Evolutionary conservation across 2,888 invertebrate genomes (phyloP).

Genomic region (Xestoiulus laeticollis): DNA sequence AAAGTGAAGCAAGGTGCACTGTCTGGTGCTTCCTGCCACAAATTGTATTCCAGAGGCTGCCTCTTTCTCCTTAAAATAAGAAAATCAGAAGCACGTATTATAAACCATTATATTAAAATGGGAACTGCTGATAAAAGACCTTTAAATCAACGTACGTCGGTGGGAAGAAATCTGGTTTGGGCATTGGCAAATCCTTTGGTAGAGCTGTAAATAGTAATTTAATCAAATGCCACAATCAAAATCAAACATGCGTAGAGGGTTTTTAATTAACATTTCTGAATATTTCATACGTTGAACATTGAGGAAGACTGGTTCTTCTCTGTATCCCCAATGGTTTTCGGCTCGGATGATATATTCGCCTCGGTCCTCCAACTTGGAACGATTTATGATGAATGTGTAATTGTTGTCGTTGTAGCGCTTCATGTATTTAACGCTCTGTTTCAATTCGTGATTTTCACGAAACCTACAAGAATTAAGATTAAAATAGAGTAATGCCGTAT

Average conservation of each 20-base stretch:
- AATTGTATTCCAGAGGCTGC: conserved; percentile 79
- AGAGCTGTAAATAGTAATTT: conserved; percentile 70
- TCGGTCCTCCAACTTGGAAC: conserved; percentile 92
- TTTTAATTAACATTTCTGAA: conserved; percentile 62
- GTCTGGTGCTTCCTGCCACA: conserved; percentile 93
- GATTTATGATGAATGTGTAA: conserved; percentile 96
- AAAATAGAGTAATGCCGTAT: no score
- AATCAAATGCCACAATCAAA: not conserved
- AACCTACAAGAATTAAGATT: conserved; percentile 65
- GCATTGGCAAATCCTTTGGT: conserved; percentile 76
- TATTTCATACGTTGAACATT: conserved; percentile 87
- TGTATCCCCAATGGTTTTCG: conserved; percentile 94
- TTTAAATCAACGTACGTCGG: conserved; percentile 60
- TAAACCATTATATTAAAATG: not conserved
- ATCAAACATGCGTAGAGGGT: not conserved
- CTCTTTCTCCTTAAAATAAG: conserved; percentile 71
- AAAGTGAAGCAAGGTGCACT: conserved; percentile 97
- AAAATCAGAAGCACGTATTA: not conserved
- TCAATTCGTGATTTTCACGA: conserved; percentile 88
- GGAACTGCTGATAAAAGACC: not conserved
- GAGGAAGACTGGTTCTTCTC: conserved; percentile 95
- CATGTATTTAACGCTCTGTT: conserved; percentile 99
- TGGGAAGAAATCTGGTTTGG: conserved; percentile 75
- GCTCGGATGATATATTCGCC: conserved; percentile 97
- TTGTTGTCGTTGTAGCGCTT: conserved; percentile 96